Percentiles rank a stretch among this genome's conserved stretches.
Evolutionary conservation across 2,888 invertebrate species (phyloP).

Genomic region (Branchipolynoe longqiensis): DNA sequence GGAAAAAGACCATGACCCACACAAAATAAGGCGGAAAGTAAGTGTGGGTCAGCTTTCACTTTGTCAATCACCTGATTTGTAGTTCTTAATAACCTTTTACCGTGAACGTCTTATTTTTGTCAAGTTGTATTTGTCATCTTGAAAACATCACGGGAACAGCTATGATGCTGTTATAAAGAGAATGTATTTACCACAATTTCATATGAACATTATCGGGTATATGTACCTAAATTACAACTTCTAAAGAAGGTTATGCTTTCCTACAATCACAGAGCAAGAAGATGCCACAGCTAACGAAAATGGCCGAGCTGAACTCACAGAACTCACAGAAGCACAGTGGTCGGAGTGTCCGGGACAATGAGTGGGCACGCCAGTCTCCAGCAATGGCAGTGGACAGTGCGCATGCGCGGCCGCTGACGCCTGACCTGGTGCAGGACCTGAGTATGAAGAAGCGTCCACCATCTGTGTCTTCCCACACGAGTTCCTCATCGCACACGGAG

Average conservation of each 20-base stretch:
- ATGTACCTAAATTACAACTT: no score
- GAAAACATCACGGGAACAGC: no score
- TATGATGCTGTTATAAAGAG: no score
- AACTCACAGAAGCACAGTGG: background rate
- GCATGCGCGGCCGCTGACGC: constrained; percentile 36
- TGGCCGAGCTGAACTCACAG: constrained; percentile 20
- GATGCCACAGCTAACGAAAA: background rate
- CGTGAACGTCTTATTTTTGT: no score
- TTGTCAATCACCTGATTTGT: no score
- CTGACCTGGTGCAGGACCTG: constrained; percentile 63
- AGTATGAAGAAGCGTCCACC: constrained; percentile 66
- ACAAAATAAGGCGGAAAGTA: background rate
- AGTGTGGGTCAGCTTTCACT: no score
- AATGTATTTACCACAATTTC: no score
- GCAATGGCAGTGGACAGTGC: no score
- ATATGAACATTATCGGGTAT: no score
- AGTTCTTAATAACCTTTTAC: no score
- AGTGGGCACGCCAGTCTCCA: background rate
- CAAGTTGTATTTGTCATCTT: no score
- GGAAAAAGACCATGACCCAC: constrained; percentile 47
- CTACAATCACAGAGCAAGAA: constrained; percentile 34
- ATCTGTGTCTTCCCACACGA: constrained; percentile 4
- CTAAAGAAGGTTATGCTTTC: no score
- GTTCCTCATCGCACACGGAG: background rate
- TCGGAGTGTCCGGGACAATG: background rate